Conservation (phyloP, 2,888 invertebrate species). For the Tineola bisselliella region DNA sequence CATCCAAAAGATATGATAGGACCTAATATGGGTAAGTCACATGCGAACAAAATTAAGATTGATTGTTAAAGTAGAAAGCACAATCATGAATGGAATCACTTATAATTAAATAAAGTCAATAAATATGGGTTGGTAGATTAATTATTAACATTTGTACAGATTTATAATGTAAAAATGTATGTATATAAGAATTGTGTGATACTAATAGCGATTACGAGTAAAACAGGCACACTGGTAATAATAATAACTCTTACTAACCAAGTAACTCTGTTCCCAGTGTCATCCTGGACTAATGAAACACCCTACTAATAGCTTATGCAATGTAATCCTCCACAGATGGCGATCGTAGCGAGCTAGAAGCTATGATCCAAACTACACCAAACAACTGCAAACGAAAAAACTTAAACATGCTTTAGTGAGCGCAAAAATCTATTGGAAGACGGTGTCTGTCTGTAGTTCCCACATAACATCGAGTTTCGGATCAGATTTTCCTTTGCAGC, state of each 20-base stretch:
- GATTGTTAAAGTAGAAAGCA: constrained; percentile 8
- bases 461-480: constrained; percentile 41
- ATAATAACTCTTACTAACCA: background rate
- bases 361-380: constrained; percentile 69
- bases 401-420: constrained; percentile 68
- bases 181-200: too few relatives aligned
- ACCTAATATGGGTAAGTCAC: constrained; percentile 78
- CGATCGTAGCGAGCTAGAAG: constrained; percentile 69
- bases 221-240: too few relatives aligned
- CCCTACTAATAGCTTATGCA: constrained; percentile 59
- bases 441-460: constrained; percentile 5
- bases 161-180: too few relatives aligned
- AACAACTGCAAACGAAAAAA: constrained; percentile 70
- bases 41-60: background rate
- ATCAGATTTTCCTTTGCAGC: constrained; percentile 39
- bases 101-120: background rate
- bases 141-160: background rate
- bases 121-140: background rate
- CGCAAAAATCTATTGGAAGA: constrained; percentile 23
- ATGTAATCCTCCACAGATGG: constrained; percentile 69
- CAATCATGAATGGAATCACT: constrained; percentile 6
- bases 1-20: constrained; percentile 84
- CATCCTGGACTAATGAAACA: constrained; percentile 19
- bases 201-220: too few relatives aligned
- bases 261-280: background rate